Conservation (phyloP, 2,797 vertebrate species). For the Silurus lanzhouensis region DNA sequence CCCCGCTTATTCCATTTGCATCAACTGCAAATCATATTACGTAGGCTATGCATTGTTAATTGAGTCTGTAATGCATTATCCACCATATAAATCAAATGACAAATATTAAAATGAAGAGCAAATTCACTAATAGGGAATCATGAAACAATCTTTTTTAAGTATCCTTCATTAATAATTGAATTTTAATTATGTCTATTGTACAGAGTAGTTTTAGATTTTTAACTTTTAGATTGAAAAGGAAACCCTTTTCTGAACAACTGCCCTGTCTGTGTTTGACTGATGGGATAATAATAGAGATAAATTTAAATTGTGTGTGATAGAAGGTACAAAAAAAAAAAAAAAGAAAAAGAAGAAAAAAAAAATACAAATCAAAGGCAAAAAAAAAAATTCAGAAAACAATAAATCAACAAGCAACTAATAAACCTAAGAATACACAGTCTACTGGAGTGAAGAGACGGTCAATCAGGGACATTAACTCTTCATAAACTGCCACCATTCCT, state of each 20-base stretch:
- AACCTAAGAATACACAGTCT: constrained; percentile 11
- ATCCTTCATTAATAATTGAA: constrained; percentile 92
- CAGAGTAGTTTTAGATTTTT: constrained; percentile 74
- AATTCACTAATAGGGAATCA: constrained; percentile 88
- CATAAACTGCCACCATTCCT: background rate
- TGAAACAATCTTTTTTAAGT: constrained; percentile 90
- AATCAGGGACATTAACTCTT: constrained; percentile 4
- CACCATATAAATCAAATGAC: constrained; percentile 90
- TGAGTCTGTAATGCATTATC: constrained; percentile 88
- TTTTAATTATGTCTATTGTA: constrained; percentile 85
- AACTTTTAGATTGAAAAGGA: too few species aligned
- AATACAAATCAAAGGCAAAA: background rate
- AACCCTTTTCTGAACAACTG: constrained; percentile 48
- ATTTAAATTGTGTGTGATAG: constrained; percentile 50
- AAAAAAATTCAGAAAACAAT: background rate
- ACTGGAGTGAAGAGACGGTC: background rate
- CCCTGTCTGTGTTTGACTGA: constrained; percentile 58
- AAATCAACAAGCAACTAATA: constrained; percentile 13
- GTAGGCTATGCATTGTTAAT: constrained; percentile 89
- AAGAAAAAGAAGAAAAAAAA: background rate
- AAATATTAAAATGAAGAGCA: constrained; percentile 92
- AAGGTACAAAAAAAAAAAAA: constrained; percentile 8
- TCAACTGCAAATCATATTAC: constrained; percentile 87
- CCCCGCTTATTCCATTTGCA: constrained; percentile 83
- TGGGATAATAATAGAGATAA: constrained; percentile 63